Percentiles rank a stretch among this genome's conserved stretches.
Evolutionary conservation across 2,888 invertebrate species (phyloP).

Genomic region (Stenotaenia linearis): DNA sequence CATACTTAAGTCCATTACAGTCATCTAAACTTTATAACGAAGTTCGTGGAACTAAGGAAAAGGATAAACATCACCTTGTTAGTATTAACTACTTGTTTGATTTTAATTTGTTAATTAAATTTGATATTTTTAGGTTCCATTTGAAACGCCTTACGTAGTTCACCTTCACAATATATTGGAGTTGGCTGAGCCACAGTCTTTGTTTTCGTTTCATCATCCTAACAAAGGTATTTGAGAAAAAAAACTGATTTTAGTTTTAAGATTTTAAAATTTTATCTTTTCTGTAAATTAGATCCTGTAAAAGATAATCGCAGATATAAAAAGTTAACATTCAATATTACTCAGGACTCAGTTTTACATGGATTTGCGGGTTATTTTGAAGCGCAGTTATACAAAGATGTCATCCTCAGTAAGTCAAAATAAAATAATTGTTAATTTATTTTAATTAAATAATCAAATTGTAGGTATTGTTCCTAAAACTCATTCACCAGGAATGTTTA

Average conservation of each 20-base stretch:
- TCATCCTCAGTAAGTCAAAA: conserved; percentile 65
- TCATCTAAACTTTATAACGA: conserved; percentile 80
- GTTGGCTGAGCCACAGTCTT: conserved; percentile 63
- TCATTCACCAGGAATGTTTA: conserved; percentile 87
- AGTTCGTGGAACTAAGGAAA: conserved; percentile 48
- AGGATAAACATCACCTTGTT: conserved; percentile 37
- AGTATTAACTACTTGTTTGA: neutral
- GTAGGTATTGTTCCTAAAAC: conserved; percentile 72
- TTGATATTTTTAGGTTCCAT: conserved; percentile 48
- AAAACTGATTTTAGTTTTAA: neutral
- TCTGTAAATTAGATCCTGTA: conserved; percentile 43
- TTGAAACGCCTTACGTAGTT: conserved; percentile 88
- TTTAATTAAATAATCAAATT: neutral
- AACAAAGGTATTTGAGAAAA: conserved; percentile 57
- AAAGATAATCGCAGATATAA: conserved; percentile 69
- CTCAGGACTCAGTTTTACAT: conserved; percentile 74
- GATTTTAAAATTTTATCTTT: neutral
- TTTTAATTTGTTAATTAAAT: no score
- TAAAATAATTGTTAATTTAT: neutral
- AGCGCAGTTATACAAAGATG: conserved; percentile 73
- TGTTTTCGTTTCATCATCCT: conserved; percentile 89
- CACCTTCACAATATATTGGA: conserved; percentile 78
- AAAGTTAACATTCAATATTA: conserved; percentile 61
- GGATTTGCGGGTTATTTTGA: conserved; percentile 97
- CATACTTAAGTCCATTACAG: conserved; percentile 87